Conservation (phyloP, 1,140 invertebrate genomes). For the Bombus confusus region DNA sequence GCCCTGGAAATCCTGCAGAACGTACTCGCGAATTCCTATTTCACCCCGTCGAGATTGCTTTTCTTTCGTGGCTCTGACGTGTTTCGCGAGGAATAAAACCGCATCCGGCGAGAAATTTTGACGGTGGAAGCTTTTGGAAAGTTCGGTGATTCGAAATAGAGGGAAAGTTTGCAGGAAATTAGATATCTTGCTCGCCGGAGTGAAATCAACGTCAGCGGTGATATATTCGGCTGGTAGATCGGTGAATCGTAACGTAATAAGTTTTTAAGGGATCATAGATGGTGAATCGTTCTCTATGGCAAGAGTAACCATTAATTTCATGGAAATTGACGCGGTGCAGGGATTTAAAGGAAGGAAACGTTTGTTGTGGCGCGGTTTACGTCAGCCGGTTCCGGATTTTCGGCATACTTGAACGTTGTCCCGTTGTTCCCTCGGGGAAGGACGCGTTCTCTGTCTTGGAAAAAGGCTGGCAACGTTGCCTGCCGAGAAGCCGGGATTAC, state of each 20-base stretch:
- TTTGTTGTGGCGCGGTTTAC: background rate
- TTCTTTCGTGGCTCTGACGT: conserved; percentile 13
- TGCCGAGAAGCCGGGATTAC: conserved; percentile 56
- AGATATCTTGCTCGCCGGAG: background rate
- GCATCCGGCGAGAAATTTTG: background rate
- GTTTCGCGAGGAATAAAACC: conserved; percentile 25
- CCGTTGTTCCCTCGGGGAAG: background rate
- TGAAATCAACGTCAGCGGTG: background rate
- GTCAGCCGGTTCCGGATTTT: conserved; percentile 5
- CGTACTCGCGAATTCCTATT: conserved; percentile 29
- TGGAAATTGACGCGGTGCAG: background rate
- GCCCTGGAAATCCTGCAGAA: background rate
- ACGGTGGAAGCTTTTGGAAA: background rate
- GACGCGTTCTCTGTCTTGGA: conserved; percentile 14
- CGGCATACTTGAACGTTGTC: conserved; percentile 8
- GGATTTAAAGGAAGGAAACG: conserved; percentile 16
- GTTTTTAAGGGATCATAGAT: background rate
- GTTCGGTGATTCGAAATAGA: background rate
- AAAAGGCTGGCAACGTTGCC: conserved; percentile 41
- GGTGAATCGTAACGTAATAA: background rate
- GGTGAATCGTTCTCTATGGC: background rate
- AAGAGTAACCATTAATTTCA: background rate
- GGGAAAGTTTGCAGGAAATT: background rate
- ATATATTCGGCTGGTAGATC: background rate
- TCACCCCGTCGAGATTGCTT: conserved; percentile 36